Conservation (phyloP, 2,888 invertebrate genomes). For the Cynaeus angustus region DNA sequence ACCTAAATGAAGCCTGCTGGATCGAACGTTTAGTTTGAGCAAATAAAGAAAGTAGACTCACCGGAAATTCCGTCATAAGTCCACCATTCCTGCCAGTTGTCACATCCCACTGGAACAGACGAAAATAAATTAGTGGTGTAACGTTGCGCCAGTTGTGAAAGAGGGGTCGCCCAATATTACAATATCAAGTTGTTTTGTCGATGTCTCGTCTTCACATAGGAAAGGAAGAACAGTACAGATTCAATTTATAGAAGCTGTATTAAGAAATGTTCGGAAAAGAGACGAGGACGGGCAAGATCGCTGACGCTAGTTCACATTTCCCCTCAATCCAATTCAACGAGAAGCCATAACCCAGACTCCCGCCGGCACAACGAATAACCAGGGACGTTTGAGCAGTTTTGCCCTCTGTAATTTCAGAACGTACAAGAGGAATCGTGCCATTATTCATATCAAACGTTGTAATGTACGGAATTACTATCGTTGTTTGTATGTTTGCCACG, state of each 20-base stretch:
- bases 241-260: conserved; percentile 59
- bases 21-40: too few relatives aligned
- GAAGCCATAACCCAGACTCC: conserved; percentile 55
- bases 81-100: conserved; percentile 94
- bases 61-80: conserved; percentile 94
- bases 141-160: conserved; percentile 28
- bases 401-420: conserved; percentile 34
- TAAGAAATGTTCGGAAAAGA: conserved; percentile 56
- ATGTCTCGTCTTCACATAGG: conserved; percentile 53
- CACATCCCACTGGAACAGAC: conserved; percentile 79
- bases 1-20: too few relatives aligned
- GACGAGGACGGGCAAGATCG: conserved; percentile 51
- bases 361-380: conserved; percentile 44
- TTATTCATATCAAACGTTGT: conserved; percentile 18
- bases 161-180: conserved; percentile 52
- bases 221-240: conserved; percentile 56
- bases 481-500: neutral
- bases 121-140: conserved; percentile 34
- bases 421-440: conserved; percentile 26
- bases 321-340: conserved; percentile 60
- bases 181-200: conserved; percentile 59
- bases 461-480: conserved; percentile 13
- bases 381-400: conserved; percentile 38
- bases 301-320: conserved; percentile 53
- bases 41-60: conserved; percentile 66